These are phyloP conservation scores for Hylaeus anthracinus DNA, from an alignment of 1,140 invertebrate genomes.

Conservation along the genomic window DNA sequence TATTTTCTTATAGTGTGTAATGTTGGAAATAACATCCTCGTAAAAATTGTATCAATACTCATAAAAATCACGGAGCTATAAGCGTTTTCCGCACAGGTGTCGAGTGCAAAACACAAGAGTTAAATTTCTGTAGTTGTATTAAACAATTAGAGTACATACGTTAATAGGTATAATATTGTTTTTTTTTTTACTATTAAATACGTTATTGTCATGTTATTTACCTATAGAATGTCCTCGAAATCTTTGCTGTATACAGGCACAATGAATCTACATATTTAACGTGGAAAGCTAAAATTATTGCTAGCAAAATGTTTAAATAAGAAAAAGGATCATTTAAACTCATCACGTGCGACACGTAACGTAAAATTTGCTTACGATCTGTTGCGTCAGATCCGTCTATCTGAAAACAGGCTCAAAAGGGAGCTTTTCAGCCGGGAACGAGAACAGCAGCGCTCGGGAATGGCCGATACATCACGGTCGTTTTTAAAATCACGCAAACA, in stretches of 20 bases:
- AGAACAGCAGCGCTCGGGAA: conserved; percentile 38
- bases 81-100: no score
- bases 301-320: background rate
- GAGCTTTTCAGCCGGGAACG: conserved; percentile 49
- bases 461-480: conserved; percentile 46
- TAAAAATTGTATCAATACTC: no score
- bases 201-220: background rate
- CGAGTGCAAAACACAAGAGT: background rate
- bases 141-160: background rate
- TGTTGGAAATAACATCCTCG: no score
- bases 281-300: background rate
- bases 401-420: conserved; percentile 47
- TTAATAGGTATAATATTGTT: background rate
- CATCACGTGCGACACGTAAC: background rate
- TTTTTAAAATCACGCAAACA: conserved; percentile 41
- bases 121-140: background rate
- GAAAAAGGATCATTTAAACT: background rate
- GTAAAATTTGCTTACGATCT: conserved; percentile 31
- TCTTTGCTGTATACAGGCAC: no score
- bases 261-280: background rate
- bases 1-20: no score
- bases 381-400: conserved; percentile 50
- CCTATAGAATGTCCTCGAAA: background rate
- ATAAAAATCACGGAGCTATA: no score
- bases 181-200: background rate